Conservation (phyloP, 2,888 invertebrate species). For the Odontocerum albicorne region DNA sequence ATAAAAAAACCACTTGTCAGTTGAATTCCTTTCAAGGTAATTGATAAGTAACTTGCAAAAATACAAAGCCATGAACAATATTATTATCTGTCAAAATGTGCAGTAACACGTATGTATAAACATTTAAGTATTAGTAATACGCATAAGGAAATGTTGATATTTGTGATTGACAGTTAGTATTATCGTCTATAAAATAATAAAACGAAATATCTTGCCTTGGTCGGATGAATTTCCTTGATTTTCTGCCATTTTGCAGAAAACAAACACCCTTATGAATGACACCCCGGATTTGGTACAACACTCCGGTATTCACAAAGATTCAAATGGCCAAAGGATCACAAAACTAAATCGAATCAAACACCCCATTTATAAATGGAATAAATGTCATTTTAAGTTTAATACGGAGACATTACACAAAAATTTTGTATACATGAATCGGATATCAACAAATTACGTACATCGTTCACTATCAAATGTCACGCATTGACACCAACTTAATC, state of each 20-base stretch:
- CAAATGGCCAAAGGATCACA: constrained; percentile 5
- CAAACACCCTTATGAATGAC: constrained; percentile 30
- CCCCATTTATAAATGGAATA: constrained; percentile 18
- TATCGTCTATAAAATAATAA: not conserved
- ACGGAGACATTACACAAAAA: not conserved
- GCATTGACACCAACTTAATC: constrained; percentile 10
- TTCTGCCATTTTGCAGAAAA: constrained; percentile 64
- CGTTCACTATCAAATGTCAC: constrained; percentile 22
- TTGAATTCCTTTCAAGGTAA: no score
- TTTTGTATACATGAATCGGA: constrained; percentile 1
- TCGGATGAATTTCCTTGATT: constrained; percentile 70
- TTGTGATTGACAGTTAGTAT: not conserved
- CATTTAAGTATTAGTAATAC: no score
- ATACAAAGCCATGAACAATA: no score
- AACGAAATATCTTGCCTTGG: constrained; percentile 56
- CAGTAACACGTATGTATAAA: no score
- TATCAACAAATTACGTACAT: not conserved
- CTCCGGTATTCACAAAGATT: not conserved
- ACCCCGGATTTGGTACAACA: constrained; percentile 18
- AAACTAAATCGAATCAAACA: constrained; percentile 12
- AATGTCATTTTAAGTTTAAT: constrained; percentile 26
- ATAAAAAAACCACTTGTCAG: no score
- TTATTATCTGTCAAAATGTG: no score
- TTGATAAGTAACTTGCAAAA: no score
- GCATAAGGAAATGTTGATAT: no score